phyloP scores from a whole-genome alignment of 2,888 invertebrate species.

The Byasa hedistus region DNA sequence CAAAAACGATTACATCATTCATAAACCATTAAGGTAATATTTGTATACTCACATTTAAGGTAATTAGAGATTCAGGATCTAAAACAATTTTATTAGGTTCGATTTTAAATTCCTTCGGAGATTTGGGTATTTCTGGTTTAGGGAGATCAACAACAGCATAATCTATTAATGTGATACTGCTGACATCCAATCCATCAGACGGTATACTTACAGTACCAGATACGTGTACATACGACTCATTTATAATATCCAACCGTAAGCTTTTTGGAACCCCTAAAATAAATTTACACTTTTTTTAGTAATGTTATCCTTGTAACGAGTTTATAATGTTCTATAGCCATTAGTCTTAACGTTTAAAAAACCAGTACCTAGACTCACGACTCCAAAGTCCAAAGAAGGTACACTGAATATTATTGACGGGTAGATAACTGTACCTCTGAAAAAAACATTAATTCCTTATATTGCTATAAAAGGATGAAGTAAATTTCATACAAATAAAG shows the following conservation, averaged over 20 bases:
- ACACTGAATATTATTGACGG: constrained; percentile 79
- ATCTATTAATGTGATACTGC: constrained; percentile 68
- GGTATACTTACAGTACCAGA: constrained; percentile 70
- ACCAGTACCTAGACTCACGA: constrained; percentile 76
- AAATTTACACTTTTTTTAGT: neutral
- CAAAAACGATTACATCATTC: neutral
- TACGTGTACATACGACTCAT: constrained; percentile 79
- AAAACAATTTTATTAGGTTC: constrained; percentile 70
- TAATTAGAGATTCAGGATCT: constrained; percentile 62
- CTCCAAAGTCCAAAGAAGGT: constrained; percentile 78
- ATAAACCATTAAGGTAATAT: neutral
- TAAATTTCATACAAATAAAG: constrained; percentile 5
- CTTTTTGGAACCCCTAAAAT: constrained; percentile 70
- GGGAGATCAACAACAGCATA: constrained; percentile 61
- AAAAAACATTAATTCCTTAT: constrained; percentile 37
- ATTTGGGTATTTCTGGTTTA: constrained; percentile 63
- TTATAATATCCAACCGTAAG: constrained; percentile 70
- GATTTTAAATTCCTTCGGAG: constrained; percentile 79
- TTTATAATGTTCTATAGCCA: neutral
- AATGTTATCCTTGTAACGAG: neutral
- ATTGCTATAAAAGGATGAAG: constrained; percentile 1
- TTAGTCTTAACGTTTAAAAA: neutral
- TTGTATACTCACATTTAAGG: constrained; percentile 57
- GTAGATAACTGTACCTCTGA: constrained; percentile 81
- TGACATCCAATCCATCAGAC: constrained; percentile 78